Evolutionary conservation across 2,888 invertebrate species (phyloP), one percentile per base, ranked within the genome.

Genomic region (Epinotia bilunana): DNA sequence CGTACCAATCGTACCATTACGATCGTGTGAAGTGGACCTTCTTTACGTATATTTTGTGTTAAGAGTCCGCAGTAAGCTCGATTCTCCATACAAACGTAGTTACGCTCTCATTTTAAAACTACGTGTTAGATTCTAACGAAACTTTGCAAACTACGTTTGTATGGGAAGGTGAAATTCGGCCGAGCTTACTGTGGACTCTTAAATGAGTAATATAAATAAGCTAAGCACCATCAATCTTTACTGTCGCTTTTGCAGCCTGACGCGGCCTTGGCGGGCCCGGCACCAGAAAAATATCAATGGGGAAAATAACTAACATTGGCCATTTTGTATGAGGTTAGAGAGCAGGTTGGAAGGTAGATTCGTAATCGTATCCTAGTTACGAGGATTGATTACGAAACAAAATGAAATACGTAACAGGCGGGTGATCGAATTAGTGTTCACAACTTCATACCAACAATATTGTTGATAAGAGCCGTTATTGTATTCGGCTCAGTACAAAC

Each of bases 191-290:
- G n/a, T n/a, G n/a, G n/a, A n/a, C n/a, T n/a, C n/a, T n/a, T 28
- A 61, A 33, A 64, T 16, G 64, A 28, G 23, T 64, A 64, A 23
- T 16, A 71, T 71, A 60, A 49, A 33, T 61, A 65, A 39, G 72
- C 64, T 20, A 13, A 12, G 58, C 74, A 72, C 72, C 57, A 72
- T 67, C n/a, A n/a, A n/a, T n/a, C 71, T 75, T 61, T 75, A 43
- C 75, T 75, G 72, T 75, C 75, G 75, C 75, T 75, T 75, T 61
- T 67, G 75, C 75, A 55, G 61, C 53, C 58, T 53, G 33, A 55
- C 3, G 28, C 18, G 65, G 72, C 75, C 75, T 75, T 75, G 75
- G 75, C 75, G 71, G 71, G 39, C 33, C 65, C n/a, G n/a, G n/a
- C n/a, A n/a, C n/a, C n/a, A n/a, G n/a, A n/a, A n/a, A n/a, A n/a